Conservation (phyloP, 35 echinoderm and acorn worm genomes). For the Chiridota heheva region DNA sequence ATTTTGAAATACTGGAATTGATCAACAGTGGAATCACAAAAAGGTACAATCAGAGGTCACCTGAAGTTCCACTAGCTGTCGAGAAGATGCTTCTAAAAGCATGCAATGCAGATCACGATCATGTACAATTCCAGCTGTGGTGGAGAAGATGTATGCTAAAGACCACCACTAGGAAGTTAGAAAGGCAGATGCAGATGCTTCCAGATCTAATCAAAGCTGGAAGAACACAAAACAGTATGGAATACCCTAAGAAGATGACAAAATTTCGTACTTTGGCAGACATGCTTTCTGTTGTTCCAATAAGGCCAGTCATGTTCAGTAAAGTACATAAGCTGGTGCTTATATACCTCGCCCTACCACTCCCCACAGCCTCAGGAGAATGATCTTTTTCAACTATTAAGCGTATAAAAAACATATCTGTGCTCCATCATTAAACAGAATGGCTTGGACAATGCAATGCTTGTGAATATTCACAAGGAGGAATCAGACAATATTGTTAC, state of each 20-base stretch:
- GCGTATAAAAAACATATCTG: too few relatives aligned
- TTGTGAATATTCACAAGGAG: conserved; percentile 23
- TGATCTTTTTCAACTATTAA: too few relatives aligned
- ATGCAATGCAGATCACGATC: neutral
- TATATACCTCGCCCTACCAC: too few relatives aligned
- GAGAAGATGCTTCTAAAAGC: conserved; percentile 13
- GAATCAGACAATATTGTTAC: neutral
- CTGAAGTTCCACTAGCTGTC: conserved; percentile 8
- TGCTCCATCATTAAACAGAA: too few relatives aligned
- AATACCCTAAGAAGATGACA: neutral
- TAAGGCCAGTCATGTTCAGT: conserved; percentile 1
- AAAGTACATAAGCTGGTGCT: neutral
- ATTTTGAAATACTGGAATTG: conserved; percentile 19
- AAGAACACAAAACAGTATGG: neutral
- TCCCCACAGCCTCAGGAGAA: too few relatives aligned
- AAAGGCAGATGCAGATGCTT: conserved; percentile 2
- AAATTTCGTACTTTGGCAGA: neutral
- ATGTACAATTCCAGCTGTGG: neutral
- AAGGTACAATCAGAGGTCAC: neutral
- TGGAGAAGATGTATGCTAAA: too few relatives aligned
- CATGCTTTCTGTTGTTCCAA: conserved; percentile 3
- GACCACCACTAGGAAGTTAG: neutral
- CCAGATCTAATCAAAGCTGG: conserved; percentile 1
- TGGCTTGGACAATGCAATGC: neutral
- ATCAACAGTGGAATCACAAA: neutral